A percentile compares a stretch with the other conserved stretches of the same genome.
phyloP scores from a whole-genome alignment of 2,888 invertebrate genomes.

The Clostera curtula region DNA sequence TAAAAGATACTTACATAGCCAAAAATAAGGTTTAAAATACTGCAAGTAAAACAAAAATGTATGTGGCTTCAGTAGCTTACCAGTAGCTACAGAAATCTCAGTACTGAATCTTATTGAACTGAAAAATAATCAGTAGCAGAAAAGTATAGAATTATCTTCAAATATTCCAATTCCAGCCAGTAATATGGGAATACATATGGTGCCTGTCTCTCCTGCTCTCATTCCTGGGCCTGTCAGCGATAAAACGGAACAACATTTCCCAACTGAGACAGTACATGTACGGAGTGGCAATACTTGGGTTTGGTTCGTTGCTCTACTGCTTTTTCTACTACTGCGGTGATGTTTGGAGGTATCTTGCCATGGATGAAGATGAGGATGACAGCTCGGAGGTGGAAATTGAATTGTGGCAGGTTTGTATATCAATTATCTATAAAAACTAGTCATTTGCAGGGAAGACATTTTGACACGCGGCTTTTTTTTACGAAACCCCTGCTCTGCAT shows the following conservation, averaged over 20 bases:
- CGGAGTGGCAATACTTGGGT: constrained; percentile 79
- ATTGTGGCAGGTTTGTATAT: constrained; percentile 86
- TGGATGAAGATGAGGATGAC: constrained; percentile 71
- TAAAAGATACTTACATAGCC: too few relatives aligned
- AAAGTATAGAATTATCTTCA: neutral
- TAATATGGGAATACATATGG: constrained; percentile 97
- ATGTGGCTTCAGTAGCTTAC: too few relatives aligned
- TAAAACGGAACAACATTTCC: constrained; percentile 87
- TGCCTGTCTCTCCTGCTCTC: constrained; percentile 87
- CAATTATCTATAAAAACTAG: neutral
- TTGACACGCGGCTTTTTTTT: too few relatives aligned
- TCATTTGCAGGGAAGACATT: neutral
- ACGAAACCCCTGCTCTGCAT: too few relatives aligned
- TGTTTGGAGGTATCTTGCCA: constrained; percentile 83
- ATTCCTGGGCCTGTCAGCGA: constrained; percentile 89
- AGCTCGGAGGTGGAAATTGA: constrained; percentile 77
- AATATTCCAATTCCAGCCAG: constrained; percentile 73
- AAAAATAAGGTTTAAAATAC: too few relatives aligned
- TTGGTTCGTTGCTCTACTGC: constrained; percentile 88
- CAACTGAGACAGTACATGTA: constrained; percentile 87
- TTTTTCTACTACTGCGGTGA: constrained; percentile 88
- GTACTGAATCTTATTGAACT: constrained; percentile 2
- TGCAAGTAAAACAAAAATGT: too few relatives aligned
- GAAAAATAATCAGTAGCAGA: neutral
- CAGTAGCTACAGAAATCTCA: too few relatives aligned